Evolutionary conservation across 2,888 invertebrate species (phyloP).

Genomic region (Dynastes hyllus): DNA sequence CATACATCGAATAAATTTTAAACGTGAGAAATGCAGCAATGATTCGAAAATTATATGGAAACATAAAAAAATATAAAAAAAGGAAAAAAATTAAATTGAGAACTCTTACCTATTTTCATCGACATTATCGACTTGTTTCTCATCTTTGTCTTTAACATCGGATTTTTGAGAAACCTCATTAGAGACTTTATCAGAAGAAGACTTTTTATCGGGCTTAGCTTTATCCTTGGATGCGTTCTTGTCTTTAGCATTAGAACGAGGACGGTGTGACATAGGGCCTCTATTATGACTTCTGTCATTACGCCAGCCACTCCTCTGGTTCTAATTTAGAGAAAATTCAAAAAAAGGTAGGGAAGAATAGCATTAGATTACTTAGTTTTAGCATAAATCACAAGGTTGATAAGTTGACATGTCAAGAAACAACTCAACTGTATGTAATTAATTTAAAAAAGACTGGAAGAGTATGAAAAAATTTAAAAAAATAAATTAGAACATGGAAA

Average conservation of each 20-base stretch:
- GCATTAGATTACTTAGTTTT: slow-evolving; percentile 39
- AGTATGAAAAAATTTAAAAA: slow-evolving; percentile 34
- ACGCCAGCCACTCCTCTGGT: slow-evolving; percentile 53
- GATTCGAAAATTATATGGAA: slow-evolving; percentile 31
- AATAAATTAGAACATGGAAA: slow-evolving; percentile 14
- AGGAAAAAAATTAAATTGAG: slow-evolving; percentile 18
- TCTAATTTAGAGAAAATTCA: slow-evolving; percentile 51
- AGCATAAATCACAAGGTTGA: slow-evolving; percentile 34
- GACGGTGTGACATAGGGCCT: slow-evolving; percentile 49
- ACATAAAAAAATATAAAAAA: slow-evolving; percentile 1
- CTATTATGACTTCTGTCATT: slow-evolving; percentile 52
- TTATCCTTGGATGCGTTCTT: slow-evolving; percentile 51
- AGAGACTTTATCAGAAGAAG: slow-evolving; percentile 50
- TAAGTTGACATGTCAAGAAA: slow-evolving; percentile 33
- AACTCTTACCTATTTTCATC: slow-evolving; percentile 56
- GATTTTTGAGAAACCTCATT: slow-evolving; percentile 52
- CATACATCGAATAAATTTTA: slow-evolving; percentile 13
- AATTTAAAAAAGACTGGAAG: slow-evolving; percentile 34
- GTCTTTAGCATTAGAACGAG: slow-evolving; percentile 51
- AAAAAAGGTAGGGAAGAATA: slow-evolving; percentile 46
- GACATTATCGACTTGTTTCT: slow-evolving; percentile 54
- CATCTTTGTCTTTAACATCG: slow-evolving; percentile 56
- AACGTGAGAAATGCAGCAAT: slow-evolving; percentile 14
- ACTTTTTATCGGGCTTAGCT: slow-evolving; percentile 52
- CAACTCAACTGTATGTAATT: slow-evolving; percentile 32